Percentiles rank a stretch among this genome's conserved stretches.
Evolutionary conservation across 2,113 vertebrate species (phyloP).

Genomic region (Leucoraja erinaceus): DNA sequence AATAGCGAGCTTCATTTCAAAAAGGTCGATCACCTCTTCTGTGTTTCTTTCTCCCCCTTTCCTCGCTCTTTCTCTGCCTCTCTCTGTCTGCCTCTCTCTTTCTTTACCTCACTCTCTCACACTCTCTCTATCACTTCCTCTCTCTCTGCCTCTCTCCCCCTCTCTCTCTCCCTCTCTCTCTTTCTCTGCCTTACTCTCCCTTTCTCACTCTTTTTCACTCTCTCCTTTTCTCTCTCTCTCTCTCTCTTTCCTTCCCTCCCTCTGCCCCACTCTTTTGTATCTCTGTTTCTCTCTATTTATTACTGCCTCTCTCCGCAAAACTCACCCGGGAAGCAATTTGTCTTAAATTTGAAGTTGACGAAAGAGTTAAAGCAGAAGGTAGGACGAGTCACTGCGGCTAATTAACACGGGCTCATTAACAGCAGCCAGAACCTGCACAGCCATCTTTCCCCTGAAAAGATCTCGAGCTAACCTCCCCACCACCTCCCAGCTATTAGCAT

Average conservation of each 20-base stretch:
- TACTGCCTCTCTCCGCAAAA: background rate
- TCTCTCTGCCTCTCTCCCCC: too few species aligned
- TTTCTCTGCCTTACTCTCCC: too few species aligned
- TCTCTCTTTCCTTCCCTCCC: too few species aligned
- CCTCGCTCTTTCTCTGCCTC: too few species aligned
- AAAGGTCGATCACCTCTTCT: background rate
- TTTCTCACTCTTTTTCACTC: too few species aligned
- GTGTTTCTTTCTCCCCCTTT: too few species aligned
- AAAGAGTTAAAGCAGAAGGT: conserved; percentile 26
- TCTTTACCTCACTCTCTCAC: too few species aligned
- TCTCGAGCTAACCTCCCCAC: background rate
- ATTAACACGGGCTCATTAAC: conserved; percentile 6
- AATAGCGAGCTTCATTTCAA: background rate
- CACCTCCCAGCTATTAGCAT: background rate
- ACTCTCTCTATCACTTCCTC: too few species aligned
- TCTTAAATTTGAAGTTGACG: background rate
- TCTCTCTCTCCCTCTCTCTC: too few species aligned
- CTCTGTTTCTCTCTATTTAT: background rate
- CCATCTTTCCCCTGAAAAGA: background rate
- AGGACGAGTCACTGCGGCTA: conserved; percentile 1
- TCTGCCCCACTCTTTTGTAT: too few species aligned
- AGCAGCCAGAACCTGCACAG: background rate
- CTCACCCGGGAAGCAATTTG: background rate
- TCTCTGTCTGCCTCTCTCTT: too few species aligned
- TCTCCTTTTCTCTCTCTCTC: too few species aligned